Base-by-base conservation (phyloP, 2,113 vertebrate species). In the Leucosticte australis region DNA sequence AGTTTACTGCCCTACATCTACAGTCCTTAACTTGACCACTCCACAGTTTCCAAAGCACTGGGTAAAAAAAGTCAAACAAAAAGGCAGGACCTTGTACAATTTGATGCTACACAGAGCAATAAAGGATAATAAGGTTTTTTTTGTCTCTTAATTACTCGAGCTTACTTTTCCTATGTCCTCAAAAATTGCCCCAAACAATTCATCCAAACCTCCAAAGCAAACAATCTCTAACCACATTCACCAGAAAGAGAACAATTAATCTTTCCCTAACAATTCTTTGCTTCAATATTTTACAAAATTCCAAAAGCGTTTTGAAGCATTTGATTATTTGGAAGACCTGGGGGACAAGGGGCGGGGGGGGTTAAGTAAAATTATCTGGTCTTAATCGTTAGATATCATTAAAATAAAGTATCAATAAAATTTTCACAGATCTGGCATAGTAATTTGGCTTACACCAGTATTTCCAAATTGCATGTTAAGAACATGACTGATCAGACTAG, bases 291-390 rank as follows among this genome's bases (percentile, higher is more conserved):
- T 76, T 13, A 93, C 10, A 35, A 56, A 52, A 91, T 71, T 85
- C 46, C 33, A 68, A 42, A 81, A 41, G 6, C 3, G 8, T 68
- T 86, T 76, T 60, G 21, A 93, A 83, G 71, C 3, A 28, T 63
- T 78, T 30, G 1, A 9, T 30, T 84, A 70, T 33, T 31, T 59
- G 11, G 27, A 76, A 76, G 33, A 37, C 14, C 11, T 35, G 4
- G 10, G 5, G 24, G 27, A 27, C 2, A 1, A 4, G 7, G 17
- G 23, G 18, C 13, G 7, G 2, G 3, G 3, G 7, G 11, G 14
- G 3, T 3, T 15, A 83, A 52, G 41, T 52, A 71, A 83, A 83
- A 69, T 49, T n/a, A 82, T 10, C n/a, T 55, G 28, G 2, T 27
- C 56, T 63, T 85, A 59, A 82, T 35, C 33, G 80, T 77, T 33